Percentiles rank a stretch among this genome's conserved stretches.
These are phyloP conservation scores for Parnassius glacialis DNA, from an alignment of 2,888 invertebrate genomes.

Conservation along the genomic window DNA sequence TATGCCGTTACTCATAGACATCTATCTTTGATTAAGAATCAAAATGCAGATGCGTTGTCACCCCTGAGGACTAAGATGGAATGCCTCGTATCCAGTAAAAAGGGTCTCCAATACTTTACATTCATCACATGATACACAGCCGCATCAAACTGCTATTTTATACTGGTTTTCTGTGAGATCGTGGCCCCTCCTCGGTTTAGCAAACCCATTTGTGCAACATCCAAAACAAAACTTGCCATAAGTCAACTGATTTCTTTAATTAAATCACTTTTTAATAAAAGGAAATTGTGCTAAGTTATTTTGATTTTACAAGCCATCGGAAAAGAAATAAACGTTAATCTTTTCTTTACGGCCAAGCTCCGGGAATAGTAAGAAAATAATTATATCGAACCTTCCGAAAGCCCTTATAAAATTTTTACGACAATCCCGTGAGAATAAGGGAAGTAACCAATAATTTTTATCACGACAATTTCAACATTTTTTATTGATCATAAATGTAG, in stretches of 20 bases:
- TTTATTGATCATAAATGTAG: constrained; percentile 18
- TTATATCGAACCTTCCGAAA: constrained; percentile 3
- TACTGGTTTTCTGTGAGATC: no score
- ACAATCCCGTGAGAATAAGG: constrained; percentile 10
- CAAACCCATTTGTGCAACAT: no score
- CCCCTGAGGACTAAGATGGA: no score
- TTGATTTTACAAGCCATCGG: constrained; percentile 7
- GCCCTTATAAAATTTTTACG: constrained; percentile 23
- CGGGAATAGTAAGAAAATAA: constrained; percentile 14
- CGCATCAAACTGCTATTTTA: no score
- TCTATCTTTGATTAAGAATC: no score
- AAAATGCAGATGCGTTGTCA: no score
- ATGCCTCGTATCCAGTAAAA: no score
- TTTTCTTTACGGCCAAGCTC: constrained; percentile 3
- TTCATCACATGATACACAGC: no score
- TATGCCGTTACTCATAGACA: no score
- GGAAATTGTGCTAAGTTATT: not conserved
- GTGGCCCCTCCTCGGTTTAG: no score
- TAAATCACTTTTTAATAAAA: constrained; percentile 2
- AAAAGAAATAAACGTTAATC: constrained; percentile 16
- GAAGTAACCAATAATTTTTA: constrained; percentile 22
- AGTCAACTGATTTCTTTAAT: not conserved
- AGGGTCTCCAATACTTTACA: no score
- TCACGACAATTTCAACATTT: constrained; percentile 13
- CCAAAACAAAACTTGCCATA: no score